Base-by-base conservation (phyloP, 2,113 vertebrate genomes). In the Gallinago paraguaiae region DNA sequence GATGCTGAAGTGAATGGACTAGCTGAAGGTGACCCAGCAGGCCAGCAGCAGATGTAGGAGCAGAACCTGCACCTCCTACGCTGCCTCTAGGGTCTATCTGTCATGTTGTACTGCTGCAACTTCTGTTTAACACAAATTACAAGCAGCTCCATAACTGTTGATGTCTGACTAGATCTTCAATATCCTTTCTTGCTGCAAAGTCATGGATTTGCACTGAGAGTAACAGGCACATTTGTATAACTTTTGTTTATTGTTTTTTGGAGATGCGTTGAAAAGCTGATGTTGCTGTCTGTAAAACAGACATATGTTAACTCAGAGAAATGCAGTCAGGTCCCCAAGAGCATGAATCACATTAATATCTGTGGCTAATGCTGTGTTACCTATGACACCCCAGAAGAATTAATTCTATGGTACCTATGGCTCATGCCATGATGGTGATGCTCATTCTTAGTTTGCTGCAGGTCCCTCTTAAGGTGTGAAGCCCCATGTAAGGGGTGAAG, bases 1-100 rank as follows among this genome's bases (percentile, higher is more conserved):
- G 14, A 54, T 67, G 56, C 50, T 90, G 56, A 35, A 75, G 56
- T 31, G 87, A 87, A 30, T 31, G 88, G 46, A 65, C 35, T 22
- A 28, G 18, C 48, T 87, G 78, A 85, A 75, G 85, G 91, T 93
- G 67, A 90, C 61, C 74, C 24, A 80, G 15, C 17, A 64, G 60
- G 81, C 63, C 45, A 80, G 67, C 27, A 85, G 75, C 86, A 88
- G 91, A 82, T 75, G 82, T 63, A 67, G 82, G 79, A 92, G 82
- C 59, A 82, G 71, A 90, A 77, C 71, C 27, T 68, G 41, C 7
- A 35, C 68, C 35, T 86, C 35, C 79, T 43, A 1, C 0, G 1
- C 46, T 79, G 51, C 79, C 59, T 60, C 63, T 41, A 57, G 57
- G 70, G 33, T 82, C 63, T 39, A 35, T 72, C 79, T 76, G 72